A percentile compares a stretch with the other conserved stretches of the same genome.
These are phyloP conservation scores for Podarcis siculus DNA, from an alignment of 2,797 vertebrate genomes.

Conservation along the genomic window DNA sequence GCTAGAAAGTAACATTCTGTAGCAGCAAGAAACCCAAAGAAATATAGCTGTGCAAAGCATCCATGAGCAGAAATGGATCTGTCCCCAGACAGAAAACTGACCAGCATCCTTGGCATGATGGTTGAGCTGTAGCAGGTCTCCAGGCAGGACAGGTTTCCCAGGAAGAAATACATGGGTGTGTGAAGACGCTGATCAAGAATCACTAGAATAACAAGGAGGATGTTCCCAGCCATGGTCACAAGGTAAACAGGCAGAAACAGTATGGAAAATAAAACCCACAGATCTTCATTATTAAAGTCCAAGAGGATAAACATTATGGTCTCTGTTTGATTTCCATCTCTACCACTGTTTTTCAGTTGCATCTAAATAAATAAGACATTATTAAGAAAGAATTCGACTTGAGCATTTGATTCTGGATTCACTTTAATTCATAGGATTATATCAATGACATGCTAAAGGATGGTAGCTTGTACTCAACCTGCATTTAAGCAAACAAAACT, in stretches of 20 bases:
- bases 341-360: too few species aligned
- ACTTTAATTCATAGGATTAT: too few species aligned
- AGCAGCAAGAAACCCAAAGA: conserved; percentile 12
- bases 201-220: conserved; percentile 13
- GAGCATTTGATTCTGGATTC: too few species aligned
- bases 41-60: conserved; percentile 35
- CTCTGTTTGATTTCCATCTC: neutral
- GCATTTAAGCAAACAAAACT: too few species aligned
- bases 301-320: neutral
- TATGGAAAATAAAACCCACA: neutral
- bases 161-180: conserved; percentile 26
- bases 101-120: neutral
- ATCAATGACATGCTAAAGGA: too few species aligned
- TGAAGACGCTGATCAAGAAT: neutral
- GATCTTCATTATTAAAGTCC: too few species aligned
- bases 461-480: too few species aligned
- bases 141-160: conserved; percentile 17
- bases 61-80: neutral
- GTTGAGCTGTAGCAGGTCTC: neutral
- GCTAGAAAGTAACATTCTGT: conserved; percentile 22
- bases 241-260: neutral
- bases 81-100: neutral
- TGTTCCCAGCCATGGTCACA: conserved; percentile 18
- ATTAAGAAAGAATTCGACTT: too few species aligned
- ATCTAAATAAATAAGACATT: too few species aligned